These are phyloP conservation scores for Aphelinus atriplicis DNA, from an alignment of 1,140 invertebrate species.

Conservation along the genomic window DNA sequence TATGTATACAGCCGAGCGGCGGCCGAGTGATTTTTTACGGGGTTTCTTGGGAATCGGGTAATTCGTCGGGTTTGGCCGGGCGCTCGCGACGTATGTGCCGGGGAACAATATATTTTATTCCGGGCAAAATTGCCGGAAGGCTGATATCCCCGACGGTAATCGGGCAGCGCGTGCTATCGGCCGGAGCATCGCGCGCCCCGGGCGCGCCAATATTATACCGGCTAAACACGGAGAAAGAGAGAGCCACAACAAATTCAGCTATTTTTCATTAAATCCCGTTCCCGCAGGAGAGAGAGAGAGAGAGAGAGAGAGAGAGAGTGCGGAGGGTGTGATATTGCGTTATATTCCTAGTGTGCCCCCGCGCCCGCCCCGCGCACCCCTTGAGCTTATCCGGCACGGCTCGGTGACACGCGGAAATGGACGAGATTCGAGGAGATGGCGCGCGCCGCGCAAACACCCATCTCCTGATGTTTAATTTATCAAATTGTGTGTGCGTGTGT, in stretches of 20 bases:
- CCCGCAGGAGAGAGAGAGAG: constrained; percentile 41
- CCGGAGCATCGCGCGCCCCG: constrained; percentile 19
- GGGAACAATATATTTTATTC: constrained; percentile 30
- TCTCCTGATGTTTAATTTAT: constrained; percentile 35
- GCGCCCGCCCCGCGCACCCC: constrained; percentile 27
- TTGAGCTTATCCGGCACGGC: not conserved
- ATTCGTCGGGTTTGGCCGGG: not conserved
- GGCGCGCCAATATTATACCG: constrained; percentile 21
- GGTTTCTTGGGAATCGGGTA: constrained; percentile 8
- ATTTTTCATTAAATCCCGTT: constrained; percentile 60
- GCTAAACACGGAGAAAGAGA: constrained; percentile 27
- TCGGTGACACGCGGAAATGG: constrained; percentile 20
- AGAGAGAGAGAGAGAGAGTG: no score
- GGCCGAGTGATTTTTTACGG: constrained; percentile 38
- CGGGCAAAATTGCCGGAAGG: constrained; percentile 39
- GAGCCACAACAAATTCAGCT: constrained; percentile 58
- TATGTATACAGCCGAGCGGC: no score
- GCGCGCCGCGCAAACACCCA: not conserved
- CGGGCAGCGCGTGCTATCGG: constrained; percentile 36
- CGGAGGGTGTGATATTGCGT: constrained; percentile 51
- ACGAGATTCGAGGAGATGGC: constrained; percentile 22
- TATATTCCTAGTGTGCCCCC: constrained; percentile 50
- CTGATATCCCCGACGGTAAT: constrained; percentile 36
- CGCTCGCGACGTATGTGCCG: not conserved
- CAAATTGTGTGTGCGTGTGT: not conserved